A percentile compares a stretch with the other conserved stretches of the same genome.
phyloP scores from a whole-genome alignment of 2,888 invertebrate genomes.

The Campoplex nolae region DNA sequence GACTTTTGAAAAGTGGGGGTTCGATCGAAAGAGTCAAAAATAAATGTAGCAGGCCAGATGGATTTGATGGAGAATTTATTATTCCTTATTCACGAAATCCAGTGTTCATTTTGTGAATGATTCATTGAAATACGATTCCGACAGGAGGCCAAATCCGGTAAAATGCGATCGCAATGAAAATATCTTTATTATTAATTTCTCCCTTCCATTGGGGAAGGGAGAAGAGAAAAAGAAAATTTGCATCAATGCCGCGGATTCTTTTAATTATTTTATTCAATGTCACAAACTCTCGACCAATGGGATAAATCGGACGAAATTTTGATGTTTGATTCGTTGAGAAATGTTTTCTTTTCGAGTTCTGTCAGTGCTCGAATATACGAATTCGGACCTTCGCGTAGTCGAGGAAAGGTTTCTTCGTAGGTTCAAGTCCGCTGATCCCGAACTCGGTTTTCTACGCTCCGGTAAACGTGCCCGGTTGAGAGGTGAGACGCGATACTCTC shows the following conservation, averaged over 20 bases:
- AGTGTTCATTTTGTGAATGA: not conserved
- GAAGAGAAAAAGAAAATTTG: not conserved
- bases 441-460: conserved; percentile 57
- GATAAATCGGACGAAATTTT: not conserved
- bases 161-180: no score
- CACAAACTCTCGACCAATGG: not conserved
- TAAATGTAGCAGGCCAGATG: not conserved
- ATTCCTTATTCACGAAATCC: not conserved
- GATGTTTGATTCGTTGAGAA: not conserved
- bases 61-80: not conserved
- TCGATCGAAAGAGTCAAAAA: not conserved
- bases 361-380: not conserved
- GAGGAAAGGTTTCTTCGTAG: conserved; percentile 39
- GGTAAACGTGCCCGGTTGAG: conserved; percentile 50
- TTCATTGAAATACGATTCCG: not conserved
- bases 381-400: conserved; percentile 9
- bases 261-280: not conserved
- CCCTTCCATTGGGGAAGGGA: not conserved
- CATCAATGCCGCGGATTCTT: no score
- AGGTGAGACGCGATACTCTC: conserved; percentile 35
- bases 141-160: not conserved
- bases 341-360: not conserved
- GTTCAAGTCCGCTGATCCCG: conserved; percentile 61
- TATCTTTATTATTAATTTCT: no score
- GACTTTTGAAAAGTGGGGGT: not conserved